Evolutionary conservation across 1,140 invertebrate species (phyloP), one percentile per base, ranked within the genome.

Genomic region (Hormaphis cornu): DNA sequence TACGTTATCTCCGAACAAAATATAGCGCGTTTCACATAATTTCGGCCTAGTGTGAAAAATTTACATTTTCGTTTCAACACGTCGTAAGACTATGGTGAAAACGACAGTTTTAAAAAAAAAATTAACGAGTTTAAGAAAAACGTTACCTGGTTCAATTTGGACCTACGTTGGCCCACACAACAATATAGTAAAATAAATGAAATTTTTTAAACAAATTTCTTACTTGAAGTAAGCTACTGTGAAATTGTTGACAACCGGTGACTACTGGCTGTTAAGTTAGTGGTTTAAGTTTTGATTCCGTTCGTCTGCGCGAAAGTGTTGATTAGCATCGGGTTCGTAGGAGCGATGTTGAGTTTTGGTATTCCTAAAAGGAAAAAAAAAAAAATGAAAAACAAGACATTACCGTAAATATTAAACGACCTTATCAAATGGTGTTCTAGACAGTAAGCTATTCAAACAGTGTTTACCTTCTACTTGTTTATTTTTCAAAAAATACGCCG

Each of bases 171-270:
- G n/a, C n/a, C n/a, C n/a, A n/a, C n/a, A n/a, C n/a, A n/a, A n/a
- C n/a, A n/a, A n/a, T n/a, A n/a, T n/a, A n/a, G n/a, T n/a, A n/a
- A n/a, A n/a, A n/a, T n/a, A n/a, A n/a, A n/a, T n/a, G n/a, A n/a
- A n/a, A n/a, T n/a, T n/a, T n/a, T n/a, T n/a, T n/a, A n/a, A n/a
- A n/a, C n/a, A n/a, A n/a, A n/a, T n/a, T 50, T 84, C 80, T 3
- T 81, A 80, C 74, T 81, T 84, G 7, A 86, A 52, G 74, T 79
- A 81, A 42, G 75, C 79, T 2, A 87, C 77, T 12, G 78, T 76
- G 70, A 83, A 87, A 71, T 86, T 80, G 42, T 83, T 83, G n/a
- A 84, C 82, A n/a, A 8, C 85, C 85, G 53, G 77, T 80, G 2
- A 85, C 84, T 75, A 81, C n/a, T n/a, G n/a, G n/a, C n/a, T n/a